Percentiles rank a stretch among this genome's conserved stretches.
Evolutionary conservation across 1,140 invertebrate species (phyloP).

Genomic region (Drosophila obscura): DNA sequence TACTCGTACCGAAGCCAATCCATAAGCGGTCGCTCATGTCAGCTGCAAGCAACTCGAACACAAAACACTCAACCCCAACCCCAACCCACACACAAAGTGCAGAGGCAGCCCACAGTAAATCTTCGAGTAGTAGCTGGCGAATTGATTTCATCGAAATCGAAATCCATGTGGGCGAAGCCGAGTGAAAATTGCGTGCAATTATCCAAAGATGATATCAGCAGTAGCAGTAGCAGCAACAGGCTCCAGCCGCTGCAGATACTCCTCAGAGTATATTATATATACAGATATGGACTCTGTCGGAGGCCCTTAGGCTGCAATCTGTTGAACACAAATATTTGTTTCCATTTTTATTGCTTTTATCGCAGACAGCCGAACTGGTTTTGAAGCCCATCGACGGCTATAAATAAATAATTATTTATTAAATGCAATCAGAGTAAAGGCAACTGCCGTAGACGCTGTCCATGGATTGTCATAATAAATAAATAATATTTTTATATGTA

Average conservation of each 20-base stretch:
- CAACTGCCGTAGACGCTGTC: constrained; percentile 28
- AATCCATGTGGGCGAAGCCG: constrained; percentile 51
- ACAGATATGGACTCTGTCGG: constrained; percentile 7
- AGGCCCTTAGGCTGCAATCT: constrained; percentile 16
- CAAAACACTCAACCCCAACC: background rate
- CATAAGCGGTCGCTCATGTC: constrained; percentile 5
- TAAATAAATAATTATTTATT: constrained; percentile 66
- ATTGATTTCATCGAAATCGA: constrained; percentile 24
- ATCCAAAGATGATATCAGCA: constrained; percentile 73
- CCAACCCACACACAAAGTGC: constrained; percentile 26
- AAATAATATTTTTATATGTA: background rate
- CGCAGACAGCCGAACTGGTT: constrained; percentile 46
- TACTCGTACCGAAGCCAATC: constrained; percentile 15
- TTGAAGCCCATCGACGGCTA: constrained; percentile 49
- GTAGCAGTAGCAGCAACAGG: constrained; percentile 5
- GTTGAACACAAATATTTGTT: constrained; percentile 12
- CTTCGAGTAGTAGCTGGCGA: constrained; percentile 32
- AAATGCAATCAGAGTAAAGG: constrained; percentile 39
- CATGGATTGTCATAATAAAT: constrained; percentile 27
- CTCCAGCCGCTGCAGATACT: background rate
- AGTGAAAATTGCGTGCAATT: constrained; percentile 77
- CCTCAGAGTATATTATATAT: background rate
- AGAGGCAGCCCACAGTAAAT: constrained; percentile 33
- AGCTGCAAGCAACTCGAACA: constrained; percentile 10
- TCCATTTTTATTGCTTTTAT: constrained; percentile 27